A percentile compares a stretch with the other conserved stretches of the same genome.
Evolutionary conservation across 2,888 invertebrate species (phyloP).

Genomic region (Zootermopsis nevadensis): DNA sequence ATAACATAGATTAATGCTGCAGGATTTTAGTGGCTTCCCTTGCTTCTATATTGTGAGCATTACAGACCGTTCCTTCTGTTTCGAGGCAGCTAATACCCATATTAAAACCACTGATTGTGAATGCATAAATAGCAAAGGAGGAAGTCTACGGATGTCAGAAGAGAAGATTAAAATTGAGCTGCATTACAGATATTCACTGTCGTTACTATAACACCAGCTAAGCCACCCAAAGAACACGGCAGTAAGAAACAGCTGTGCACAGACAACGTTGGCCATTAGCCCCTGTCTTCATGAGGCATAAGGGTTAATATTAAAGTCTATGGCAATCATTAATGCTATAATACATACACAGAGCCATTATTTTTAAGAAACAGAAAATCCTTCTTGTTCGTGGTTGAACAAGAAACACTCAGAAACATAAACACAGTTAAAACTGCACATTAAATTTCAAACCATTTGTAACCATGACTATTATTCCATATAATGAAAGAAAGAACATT

Average conservation of each 20-base stretch:
- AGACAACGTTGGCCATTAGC: neutral
- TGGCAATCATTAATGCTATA: constrained; percentile 33
- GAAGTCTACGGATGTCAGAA: neutral
- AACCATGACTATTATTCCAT: neutral
- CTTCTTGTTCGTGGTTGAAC: neutral
- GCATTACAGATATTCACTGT: neutral
- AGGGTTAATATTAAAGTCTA: constrained; percentile 32
- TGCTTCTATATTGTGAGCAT: neutral
- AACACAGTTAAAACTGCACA: neutral
- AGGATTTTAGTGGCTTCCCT: neutral
- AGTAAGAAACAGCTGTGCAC: constrained; percentile 9
- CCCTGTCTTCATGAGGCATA: constrained; percentile 35
- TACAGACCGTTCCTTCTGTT: neutral
- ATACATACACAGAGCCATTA: constrained; percentile 29
- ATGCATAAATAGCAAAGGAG: neutral
- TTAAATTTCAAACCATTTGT: neutral
- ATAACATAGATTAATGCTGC: neutral
- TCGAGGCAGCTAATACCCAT: neutral
- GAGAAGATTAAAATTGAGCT: neutral
- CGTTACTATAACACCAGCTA: neutral
- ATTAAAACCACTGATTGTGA: neutral
- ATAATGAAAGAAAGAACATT: neutral
- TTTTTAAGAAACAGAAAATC: neutral
- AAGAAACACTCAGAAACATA: constrained; percentile 10
- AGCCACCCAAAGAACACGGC: constrained; percentile 6